phyloP scores from a whole-genome alignment of 2,888 invertebrate species.

The Caenorhabditis uteleia region DNA sequence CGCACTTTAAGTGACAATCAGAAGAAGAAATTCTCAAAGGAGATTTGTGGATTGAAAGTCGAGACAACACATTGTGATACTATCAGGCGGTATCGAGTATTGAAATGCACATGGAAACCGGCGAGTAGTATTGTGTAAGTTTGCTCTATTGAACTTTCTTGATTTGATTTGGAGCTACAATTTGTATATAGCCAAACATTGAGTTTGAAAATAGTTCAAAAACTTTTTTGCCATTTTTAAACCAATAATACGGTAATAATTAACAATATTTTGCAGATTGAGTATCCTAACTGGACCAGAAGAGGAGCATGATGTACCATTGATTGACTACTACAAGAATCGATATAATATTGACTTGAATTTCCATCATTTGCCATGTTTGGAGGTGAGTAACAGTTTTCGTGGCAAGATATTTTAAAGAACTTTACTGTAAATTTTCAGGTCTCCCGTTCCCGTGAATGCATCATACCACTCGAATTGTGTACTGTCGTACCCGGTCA shows the following conservation, averaged over 20 bases:
- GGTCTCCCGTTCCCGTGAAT: constrained; percentile 5
- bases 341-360: constrained; percentile 17
- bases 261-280: background rate
- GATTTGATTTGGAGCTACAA: background rate
- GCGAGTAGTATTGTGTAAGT: constrained; percentile 6
- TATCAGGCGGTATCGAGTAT: constrained; percentile 19
- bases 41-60: constrained; percentile 24
- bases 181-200: constrained; percentile 1
- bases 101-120: constrained; percentile 25
- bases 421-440: background rate
- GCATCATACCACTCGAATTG: constrained; percentile 25
- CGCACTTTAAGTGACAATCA: constrained; percentile 19
- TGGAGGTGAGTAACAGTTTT: constrained; percentile 14
- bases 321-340: constrained; percentile 23
- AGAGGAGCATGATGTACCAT: background rate
- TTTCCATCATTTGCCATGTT: constrained; percentile 27
- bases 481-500: constrained; percentile 28
- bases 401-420: background rate
- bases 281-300: background rate
- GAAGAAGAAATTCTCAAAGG: constrained; percentile 27
- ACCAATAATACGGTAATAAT: no score
- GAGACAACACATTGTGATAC: constrained; percentile 24
- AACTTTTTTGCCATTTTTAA: no score
- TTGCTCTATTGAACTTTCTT: background rate
- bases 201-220: background rate